These are phyloP conservation scores for Dolichomitus sp. DNA, from an alignment of 2,888 invertebrate species.

Conservation along the genomic window DNA sequence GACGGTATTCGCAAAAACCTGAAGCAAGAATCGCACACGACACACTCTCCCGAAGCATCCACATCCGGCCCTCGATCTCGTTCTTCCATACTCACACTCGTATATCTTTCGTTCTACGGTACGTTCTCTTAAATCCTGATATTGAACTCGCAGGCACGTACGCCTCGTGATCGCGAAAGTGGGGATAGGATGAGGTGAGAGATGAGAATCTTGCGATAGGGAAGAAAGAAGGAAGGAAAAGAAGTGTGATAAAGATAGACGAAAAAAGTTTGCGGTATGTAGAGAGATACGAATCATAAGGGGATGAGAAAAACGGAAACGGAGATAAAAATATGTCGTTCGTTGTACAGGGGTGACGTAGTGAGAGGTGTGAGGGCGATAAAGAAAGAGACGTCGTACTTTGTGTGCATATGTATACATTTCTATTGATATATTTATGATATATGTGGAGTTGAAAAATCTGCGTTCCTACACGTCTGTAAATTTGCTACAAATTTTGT, in stretches of 20 bases:
- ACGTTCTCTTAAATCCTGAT: conserved; percentile 64
- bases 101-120: conserved; percentile 40
- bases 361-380: neutral
- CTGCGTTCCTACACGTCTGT: neutral
- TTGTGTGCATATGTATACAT: neutral
- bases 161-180: conserved; percentile 25
- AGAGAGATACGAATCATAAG: neutral
- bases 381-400: conserved; percentile 4
- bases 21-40: conserved; percentile 44
- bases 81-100: conserved; percentile 31
- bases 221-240: conserved; percentile 6
- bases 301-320: conserved; percentile 32
- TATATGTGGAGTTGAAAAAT: neutral
- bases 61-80: conserved; percentile 38
- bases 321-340: conserved; percentile 46
- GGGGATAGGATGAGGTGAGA: neutral
- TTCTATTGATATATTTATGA: neutral
- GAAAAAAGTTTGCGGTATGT: conserved; percentile 22
- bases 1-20: conserved; percentile 22
- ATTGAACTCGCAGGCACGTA: conserved; percentile 60
- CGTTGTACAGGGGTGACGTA: conserved; percentile 12
- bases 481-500: neutral
- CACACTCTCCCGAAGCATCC: conserved; percentile 23
- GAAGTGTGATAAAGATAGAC: conserved; percentile 15
- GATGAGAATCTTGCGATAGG: neutral